Conservation (phyloP, 2,888 invertebrate species). For the Lamellibrachia satsuma region DNA sequence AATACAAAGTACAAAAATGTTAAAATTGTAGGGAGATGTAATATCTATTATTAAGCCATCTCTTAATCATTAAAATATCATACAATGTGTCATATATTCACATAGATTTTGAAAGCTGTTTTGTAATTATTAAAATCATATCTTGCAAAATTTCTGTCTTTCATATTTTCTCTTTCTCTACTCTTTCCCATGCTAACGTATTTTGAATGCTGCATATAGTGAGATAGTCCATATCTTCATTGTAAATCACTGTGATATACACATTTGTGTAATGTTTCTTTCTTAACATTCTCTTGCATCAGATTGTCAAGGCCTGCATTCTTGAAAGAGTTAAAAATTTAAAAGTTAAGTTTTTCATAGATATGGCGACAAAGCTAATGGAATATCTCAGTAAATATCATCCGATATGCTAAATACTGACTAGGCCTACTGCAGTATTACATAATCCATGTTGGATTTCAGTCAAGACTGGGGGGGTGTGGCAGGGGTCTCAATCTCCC, state of each 20-base stretch:
- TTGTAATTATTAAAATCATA: background rate
- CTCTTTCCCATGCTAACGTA: background rate
- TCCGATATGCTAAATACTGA: no score
- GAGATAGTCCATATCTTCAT: background rate
- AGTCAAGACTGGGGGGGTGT: no score
- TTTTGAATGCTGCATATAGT: background rate
- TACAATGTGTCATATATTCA: background rate
- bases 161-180: background rate
- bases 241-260: background rate
- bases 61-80: background rate
- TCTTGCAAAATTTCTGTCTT: no score
- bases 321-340: no score
- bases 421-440: no score
- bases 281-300: background rate
- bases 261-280: background rate
- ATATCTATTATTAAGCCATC: background rate
- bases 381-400: no score
- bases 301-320: background rate
- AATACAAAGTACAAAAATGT: no score
- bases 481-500: no score
- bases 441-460: no score
- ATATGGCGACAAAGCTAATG: no score
- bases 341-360: no score
- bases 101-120: background rate
- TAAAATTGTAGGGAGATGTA: background rate